Percentiles rank a stretch among this genome's conserved stretches.
These are phyloP conservation scores for Phoebastria nigripes DNA, from an alignment of 2,797 vertebrate genomes.

Conservation along the genomic window DNA sequence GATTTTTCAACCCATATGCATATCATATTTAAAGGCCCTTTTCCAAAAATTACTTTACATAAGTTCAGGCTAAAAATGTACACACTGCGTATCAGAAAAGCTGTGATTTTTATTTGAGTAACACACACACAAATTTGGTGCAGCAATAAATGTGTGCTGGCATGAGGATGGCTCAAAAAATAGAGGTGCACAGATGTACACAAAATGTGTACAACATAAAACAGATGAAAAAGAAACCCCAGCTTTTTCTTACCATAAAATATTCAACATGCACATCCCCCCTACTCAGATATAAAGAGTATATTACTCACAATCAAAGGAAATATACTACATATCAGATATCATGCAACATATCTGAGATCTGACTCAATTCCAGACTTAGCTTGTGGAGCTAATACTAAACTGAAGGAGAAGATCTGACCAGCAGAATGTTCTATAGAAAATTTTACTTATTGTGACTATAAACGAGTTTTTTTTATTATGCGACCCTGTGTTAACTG, in stretches of 20 bases:
- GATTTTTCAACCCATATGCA: slow-evolving; percentile 65
- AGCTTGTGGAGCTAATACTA: neutral
- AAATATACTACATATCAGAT: neutral
- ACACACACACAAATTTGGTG: slow-evolving; percentile 1
- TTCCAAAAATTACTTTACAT: slow-evolving; percentile 29
- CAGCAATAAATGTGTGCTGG: slow-evolving; percentile 15
- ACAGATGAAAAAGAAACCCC: slow-evolving; percentile 31
- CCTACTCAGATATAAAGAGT: slow-evolving; percentile 5
- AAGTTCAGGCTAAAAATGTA: slow-evolving; percentile 52
- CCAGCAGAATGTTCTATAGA: neutral
- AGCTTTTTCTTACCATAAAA: slow-evolving; percentile 30
- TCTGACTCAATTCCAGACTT: neutral
- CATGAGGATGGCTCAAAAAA: slow-evolving; percentile 36
- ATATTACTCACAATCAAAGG: neutral
- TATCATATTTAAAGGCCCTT: slow-evolving; percentile 4
- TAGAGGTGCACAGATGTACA: slow-evolving; percentile 34
- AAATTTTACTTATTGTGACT: neutral
- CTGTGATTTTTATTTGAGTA: slow-evolving; percentile 20
- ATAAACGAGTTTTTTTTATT: neutral
- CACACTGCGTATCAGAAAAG: slow-evolving; percentile 38
- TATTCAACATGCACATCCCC: slow-evolving; percentile 5
- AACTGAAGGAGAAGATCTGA: neutral
- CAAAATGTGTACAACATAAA: slow-evolving; percentile 53
- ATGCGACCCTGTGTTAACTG: neutral
- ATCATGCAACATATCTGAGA: neutral